Conservation (phyloP, 2,113 vertebrate genomes). For the Struthio camelus region DNA sequence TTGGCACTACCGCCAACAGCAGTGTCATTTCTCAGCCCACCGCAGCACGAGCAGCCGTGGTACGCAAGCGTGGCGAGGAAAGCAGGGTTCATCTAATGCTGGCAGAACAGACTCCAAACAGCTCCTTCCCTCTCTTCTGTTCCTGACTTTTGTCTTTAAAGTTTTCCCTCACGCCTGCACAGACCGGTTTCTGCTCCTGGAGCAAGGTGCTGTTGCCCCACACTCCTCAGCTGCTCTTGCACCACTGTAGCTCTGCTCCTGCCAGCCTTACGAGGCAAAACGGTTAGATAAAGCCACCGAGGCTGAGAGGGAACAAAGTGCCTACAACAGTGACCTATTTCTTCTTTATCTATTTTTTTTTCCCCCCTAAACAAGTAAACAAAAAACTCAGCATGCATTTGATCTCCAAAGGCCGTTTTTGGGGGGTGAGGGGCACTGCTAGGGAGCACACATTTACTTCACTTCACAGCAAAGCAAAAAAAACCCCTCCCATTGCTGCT, state of each 20-base stretch:
- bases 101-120: background rate
- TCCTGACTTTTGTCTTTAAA: background rate
- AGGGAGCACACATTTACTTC: background rate
- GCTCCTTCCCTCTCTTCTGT: background rate
- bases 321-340: background rate
- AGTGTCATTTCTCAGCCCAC: background rate
- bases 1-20: background rate
- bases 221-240: background rate
- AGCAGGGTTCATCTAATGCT: background rate
- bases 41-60: background rate
- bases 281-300: background rate
- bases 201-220: fast-evolving
- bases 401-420: background rate
- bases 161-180: background rate
- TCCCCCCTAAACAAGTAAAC: too few species aligned
- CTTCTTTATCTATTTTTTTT: background rate
- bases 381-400: background rate
- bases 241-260: fast-evolving
- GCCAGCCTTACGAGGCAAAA: background rate
- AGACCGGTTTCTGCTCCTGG: background rate
- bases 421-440: background rate
- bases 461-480: background rate
- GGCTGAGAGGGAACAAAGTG: background rate
- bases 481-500: background rate
- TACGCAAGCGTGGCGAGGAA: fast-evolving